Conservation (phyloP, 1,140 invertebrate genomes). For the Magallana angulata region DNA sequence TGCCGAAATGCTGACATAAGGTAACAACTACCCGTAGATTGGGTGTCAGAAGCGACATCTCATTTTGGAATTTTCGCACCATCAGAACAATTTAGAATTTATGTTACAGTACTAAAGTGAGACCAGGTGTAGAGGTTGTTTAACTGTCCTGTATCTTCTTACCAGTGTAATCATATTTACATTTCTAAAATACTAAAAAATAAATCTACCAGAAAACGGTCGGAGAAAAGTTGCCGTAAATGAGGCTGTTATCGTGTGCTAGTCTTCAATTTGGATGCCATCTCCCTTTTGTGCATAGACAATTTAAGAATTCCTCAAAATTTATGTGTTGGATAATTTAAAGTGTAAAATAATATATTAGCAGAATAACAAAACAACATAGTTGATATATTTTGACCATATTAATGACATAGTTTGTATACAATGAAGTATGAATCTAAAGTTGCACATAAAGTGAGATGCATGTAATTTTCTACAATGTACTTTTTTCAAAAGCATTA, state of each 20-base stretch:
- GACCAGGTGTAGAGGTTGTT: not conserved
- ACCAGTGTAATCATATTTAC: not conserved
- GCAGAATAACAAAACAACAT: too few species aligned
- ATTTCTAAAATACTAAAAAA: constrained; percentile 20
- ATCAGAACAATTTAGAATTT: not conserved
- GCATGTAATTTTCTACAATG: too few species aligned
- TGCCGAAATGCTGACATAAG: not conserved
- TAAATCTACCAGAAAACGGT: not conserved
- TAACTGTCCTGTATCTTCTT: not conserved
- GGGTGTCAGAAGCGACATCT: not conserved
- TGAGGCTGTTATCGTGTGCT: not conserved
- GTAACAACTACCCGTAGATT: not conserved
- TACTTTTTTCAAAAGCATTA: too few species aligned
- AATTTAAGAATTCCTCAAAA: too few species aligned
- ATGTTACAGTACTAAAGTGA: not conserved
- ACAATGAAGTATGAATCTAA: too few species aligned
- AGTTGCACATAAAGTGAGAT: too few species aligned
- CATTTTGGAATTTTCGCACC: not conserved
- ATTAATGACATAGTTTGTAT: too few species aligned
- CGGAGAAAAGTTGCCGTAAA: not conserved
- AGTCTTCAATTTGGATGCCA: too few species aligned
- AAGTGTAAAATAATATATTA: too few species aligned
- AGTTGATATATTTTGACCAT: too few species aligned
- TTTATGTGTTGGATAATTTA: too few species aligned
- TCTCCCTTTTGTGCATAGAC: too few species aligned